A percentile compares a stretch with the other conserved stretches of the same genome.
These are phyloP conservation scores for Cygnus buccinator DNA, from an alignment of 2,113 vertebrate genomes.

Conservation along the genomic window DNA sequence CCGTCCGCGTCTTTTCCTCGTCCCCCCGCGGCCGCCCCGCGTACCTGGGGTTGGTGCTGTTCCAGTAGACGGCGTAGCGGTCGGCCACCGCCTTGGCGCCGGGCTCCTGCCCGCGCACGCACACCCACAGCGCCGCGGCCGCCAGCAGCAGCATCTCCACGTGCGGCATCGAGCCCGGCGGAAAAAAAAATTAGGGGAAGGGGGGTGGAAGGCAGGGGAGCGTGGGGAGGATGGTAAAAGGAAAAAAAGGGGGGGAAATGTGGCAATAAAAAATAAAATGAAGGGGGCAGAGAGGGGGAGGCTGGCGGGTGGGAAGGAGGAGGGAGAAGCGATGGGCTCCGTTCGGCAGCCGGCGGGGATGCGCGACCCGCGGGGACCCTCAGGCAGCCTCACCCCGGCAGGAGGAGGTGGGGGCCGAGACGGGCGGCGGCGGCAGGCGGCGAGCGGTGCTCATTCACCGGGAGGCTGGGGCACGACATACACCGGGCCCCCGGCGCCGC, in stretches of 20 bases:
- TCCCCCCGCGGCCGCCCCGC: neutral
- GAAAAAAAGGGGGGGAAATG: neutral
- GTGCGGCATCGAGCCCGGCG: constrained; percentile 87
- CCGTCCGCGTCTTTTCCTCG: too few relatives aligned
- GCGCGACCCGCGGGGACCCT: constrained; percentile 32
- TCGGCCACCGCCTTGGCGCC: constrained; percentile 96
- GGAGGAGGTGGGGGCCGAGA: neutral
- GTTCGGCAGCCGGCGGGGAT: neutral
- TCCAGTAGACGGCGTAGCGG: constrained; percentile 98
- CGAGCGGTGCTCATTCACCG: constrained; percentile 72
- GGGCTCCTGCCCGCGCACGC: constrained; percentile 93
- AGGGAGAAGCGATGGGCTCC: neutral
- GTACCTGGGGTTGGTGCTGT: constrained; percentile 95
- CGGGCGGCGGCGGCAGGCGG: too few relatives aligned
- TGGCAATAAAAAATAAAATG: too few relatives aligned
- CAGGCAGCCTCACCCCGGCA: constrained; percentile 67
- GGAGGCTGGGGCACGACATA: constrained; percentile 65
- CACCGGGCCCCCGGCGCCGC: constrained; percentile 22
- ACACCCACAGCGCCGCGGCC: constrained; percentile 92
- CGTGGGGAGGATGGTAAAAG: neutral
- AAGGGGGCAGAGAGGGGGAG: too few relatives aligned
- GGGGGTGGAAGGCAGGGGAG: too few relatives aligned
- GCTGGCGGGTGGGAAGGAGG: too few relatives aligned
- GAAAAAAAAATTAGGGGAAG: neutral
- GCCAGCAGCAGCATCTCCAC: constrained; percentile 93